Evolutionary conservation across 2,888 invertebrate species (phyloP), one percentile per base, ranked within the genome.

Genomic region (Amphipyra berbera): DNA sequence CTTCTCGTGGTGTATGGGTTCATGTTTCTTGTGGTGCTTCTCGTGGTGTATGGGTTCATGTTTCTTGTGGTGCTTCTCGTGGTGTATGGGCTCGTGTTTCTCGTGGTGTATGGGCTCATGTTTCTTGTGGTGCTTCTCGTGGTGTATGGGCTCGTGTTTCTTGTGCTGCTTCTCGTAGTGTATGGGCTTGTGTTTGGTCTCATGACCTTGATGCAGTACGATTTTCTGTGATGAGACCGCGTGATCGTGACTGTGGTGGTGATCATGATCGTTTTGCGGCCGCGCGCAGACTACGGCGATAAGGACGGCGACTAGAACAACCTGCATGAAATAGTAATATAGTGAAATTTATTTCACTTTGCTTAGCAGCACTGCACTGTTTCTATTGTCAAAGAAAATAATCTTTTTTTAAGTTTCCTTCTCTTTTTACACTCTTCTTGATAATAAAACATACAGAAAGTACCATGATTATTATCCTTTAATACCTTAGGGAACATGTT

Each of bases 141-240:
- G 57, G 88, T 82, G 70, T 79, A 83, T 57, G 86, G 88, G 7
- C 12, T 37, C 37, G 4, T 37, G 37, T 8, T 50, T 53, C 1
- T 14, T 1, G 1, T 13, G 38, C 13, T 61, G 42, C 14, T 45
- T 37, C 12, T 52, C 38, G 46, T 59, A 40, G 35, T 54, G 47
- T 14, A 0, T 49, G 5, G 58, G 46, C 6, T 62, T 59, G 15
- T 61, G 54, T 8, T 69, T 48, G 15, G 56, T 58, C 52, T 50
- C 68, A 59, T 69, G 60, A 0, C 67, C 77, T 49, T 83, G 82
- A 64, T 86, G 84, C 50, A 83, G 77, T 30, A 78, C 77, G 53
- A 87, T 81, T 63, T 79, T 84, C 60, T 87, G 88, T 4, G 87
- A 84, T 2, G 87, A 87, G 71, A 79, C 78, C n/a, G 83, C 86